Evolutionary conservation across 1,140 invertebrate species (phyloP).

Genomic region (Lordiphosa mommai): DNA sequence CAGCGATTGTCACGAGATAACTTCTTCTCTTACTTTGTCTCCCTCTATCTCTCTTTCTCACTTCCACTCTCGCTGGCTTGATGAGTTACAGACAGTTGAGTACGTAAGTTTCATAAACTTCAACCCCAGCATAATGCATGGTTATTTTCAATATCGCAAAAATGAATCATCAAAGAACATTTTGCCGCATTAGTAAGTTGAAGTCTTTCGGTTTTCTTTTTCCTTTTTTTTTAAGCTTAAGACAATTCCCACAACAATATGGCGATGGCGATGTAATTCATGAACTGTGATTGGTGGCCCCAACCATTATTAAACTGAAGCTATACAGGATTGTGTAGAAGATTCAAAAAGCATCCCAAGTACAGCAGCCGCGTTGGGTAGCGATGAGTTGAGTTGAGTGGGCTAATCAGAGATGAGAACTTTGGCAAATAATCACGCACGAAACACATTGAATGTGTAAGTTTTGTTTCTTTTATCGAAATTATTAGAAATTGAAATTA

Average conservation of each 20-base stretch:
- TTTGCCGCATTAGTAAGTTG: constrained; percentile 46
- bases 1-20: constrained; percentile 68
- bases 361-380: constrained; percentile 19
- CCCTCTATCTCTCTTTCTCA: background rate
- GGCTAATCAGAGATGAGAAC: background rate
- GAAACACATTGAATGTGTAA: no score
- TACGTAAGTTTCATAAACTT: constrained; percentile 4
- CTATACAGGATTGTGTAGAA: constrained; percentile 14
- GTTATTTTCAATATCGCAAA: constrained; percentile 77
- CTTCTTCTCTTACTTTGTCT: background rate
- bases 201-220: background rate
- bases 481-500: no score
- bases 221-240: constrained; percentile 12
- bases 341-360: constrained; percentile 7
- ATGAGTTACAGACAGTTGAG: constrained; percentile 9
- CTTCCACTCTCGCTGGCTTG: background rate
- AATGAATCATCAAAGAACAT: constrained; percentile 75
- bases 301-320: constrained; percentile 29
- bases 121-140: constrained; percentile 53
- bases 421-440: no score
- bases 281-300: constrained; percentile 74
- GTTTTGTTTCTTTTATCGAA: no score
- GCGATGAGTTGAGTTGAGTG: constrained; percentile 9
- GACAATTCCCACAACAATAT: constrained; percentile 73
- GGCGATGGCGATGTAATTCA: constrained; percentile 73